Evolutionary conservation across 2,113 vertebrate species (phyloP).

Genomic region (Cryptomyrus ogoouensis): DNA sequence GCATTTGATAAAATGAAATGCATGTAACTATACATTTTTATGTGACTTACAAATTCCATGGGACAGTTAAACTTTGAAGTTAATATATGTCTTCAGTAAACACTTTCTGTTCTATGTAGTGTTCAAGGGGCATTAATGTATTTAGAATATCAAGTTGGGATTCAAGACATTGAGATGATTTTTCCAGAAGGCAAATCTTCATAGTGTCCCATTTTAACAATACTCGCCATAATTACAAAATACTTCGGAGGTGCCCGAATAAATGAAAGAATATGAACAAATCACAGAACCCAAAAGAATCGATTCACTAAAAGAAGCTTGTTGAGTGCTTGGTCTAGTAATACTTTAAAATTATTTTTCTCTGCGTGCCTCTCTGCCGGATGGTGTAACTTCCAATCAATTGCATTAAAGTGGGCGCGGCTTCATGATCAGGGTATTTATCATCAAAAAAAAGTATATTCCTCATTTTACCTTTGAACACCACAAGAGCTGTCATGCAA

Average conservation of each 20-base stretch:
- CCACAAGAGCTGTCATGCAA: background rate
- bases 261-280: background rate
- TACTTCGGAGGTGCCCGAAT: background rate
- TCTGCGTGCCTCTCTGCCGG: background rate
- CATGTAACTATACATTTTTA: background rate
- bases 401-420: background rate
- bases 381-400: conserved; percentile 12
- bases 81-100: too few relatives aligned
- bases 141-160: too few relatives aligned
- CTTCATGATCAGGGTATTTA: background rate
- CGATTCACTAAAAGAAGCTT: background rate
- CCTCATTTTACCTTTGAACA: background rate
- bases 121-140: too few relatives aligned
- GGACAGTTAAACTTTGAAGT: too few relatives aligned
- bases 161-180: too few relatives aligned
- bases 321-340: background rate
- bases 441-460: conserved; percentile 12
- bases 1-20: background rate
- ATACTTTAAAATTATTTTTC: background rate
- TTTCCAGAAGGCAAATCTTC: too few relatives aligned
- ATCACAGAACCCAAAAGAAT: background rate
- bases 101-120: too few relatives aligned
- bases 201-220: too few relatives aligned
- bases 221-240: too few relatives aligned
- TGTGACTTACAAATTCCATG: background rate